Base-by-base conservation (phyloP, 2,888 invertebrate species). In the Tetheella fluctuosa region DNA sequence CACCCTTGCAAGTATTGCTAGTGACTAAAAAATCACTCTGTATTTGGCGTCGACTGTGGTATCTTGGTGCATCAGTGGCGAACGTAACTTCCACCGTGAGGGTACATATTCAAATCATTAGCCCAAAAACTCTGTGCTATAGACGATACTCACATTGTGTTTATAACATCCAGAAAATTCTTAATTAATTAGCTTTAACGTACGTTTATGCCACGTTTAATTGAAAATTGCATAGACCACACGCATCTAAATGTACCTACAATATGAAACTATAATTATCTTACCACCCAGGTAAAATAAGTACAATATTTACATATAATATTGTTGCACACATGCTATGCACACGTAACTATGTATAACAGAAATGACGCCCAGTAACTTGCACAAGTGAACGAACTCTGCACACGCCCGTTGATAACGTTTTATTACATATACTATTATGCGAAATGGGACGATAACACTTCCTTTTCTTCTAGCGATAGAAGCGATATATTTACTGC, bases 351-450 rank as follows among this genome's bases (percentile, higher is more conserved):
- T 54, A 28, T 54, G 17, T 54, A 54, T 55, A 20, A n/a, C 30
- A 20, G 30, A 20, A 37, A 48, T 48, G 48, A 48, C 48, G 48
- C 20, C 20, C 20, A 48, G 48, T 48, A 48, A 55, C 37, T 55
- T 17, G 55, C 25, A 17, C 30, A 34, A 23, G 74, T 76, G 73
- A 78, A 78, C 66, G 77, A 76, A 75, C 77, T 66, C 64, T 64
- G 66, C 69, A 70, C 67, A 42, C 62, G 70, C 63, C 64, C 57
- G n/a, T 34, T 72, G 78, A 77, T 77, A 77, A 76, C 70, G 67
- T 74, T 71, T 61, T 72, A 74, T 73, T 73, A 72, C 69, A 70
- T 28, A 59, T n/a, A 56, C 60, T 60, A 59, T 62, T 64, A 53
- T 23, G 28, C 53, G 28, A 23, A 53, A 53, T 8, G 53, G 48